Percentiles rank a stretch among this genome's conserved stretches.
Conservation (phyloP, 37 sponge, comb jelly and placozoan genomes). For the Theonella swinhoei region DNA sequence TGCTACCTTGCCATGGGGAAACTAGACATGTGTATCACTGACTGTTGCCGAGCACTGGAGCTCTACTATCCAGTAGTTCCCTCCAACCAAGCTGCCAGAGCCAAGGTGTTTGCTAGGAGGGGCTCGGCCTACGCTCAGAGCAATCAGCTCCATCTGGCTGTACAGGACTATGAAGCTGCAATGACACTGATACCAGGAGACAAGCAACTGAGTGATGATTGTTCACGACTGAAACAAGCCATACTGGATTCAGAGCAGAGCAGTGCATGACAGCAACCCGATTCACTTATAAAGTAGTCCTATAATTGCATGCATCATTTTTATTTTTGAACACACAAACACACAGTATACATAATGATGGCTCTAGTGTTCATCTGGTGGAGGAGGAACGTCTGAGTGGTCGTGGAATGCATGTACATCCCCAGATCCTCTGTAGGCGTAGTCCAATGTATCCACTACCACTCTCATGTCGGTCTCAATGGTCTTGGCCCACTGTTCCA, state of each 20-base stretch:
- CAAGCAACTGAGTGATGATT: slow-evolving; percentile 59
- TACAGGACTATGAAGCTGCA: slow-evolving; percentile 82
- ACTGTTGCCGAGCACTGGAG: slow-evolving; percentile 81
- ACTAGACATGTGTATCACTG: slow-evolving; percentile 65
- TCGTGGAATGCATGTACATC: slow-evolving; percentile 54
- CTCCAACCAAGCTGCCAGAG: slow-evolving; percentile 61
- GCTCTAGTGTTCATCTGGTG: neutral
- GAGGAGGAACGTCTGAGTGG: neutral
- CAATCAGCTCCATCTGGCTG: slow-evolving; percentile 52
- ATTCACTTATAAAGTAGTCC: neutral
- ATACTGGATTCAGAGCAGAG: neutral
- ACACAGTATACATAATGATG: too few relatives aligned
- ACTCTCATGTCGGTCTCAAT: slow-evolving; percentile 91
- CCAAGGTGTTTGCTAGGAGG: slow-evolving; percentile 85
- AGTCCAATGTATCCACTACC: slow-evolving; percentile 74
- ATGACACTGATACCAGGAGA: slow-evolving; percentile 62
- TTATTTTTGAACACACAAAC: neutral
- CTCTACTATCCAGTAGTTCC: slow-evolving; percentile 88
- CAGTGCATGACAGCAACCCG: neutral
- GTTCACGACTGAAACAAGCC: slow-evolving; percentile 26
- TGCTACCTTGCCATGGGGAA: slow-evolving; percentile 67
- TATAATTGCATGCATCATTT: slow-evolving; percentile 1
- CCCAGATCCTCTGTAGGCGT: slow-evolving; percentile 84
- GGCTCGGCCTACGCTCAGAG: slow-evolving; percentile 86
- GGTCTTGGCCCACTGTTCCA: slow-evolving; percentile 93